Evolutionary conservation across 2,888 invertebrate genomes (phyloP).

Genomic region (Cephalotes varians): DNA sequence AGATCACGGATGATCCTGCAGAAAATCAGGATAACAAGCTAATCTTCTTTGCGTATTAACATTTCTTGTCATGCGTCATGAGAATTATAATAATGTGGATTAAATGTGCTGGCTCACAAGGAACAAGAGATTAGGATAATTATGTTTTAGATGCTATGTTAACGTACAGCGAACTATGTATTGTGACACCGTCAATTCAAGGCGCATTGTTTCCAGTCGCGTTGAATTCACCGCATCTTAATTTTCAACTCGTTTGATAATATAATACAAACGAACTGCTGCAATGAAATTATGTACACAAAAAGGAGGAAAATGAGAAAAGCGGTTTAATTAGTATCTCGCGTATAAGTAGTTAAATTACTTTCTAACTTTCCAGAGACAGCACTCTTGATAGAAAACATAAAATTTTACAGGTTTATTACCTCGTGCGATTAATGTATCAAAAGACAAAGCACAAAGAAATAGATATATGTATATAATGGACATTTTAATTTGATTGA

Average conservation of each 20-base stretch:
- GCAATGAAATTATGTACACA: slow-evolving; percentile 25
- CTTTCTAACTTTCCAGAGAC: slow-evolving; percentile 43
- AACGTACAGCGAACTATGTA: neutral
- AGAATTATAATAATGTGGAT: slow-evolving; percentile 16
- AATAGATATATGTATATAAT: too few relatives aligned
- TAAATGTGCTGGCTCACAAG: slow-evolving; percentile 25
- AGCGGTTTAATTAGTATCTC: slow-evolving; percentile 30
- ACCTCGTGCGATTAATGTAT: slow-evolving; percentile 1
- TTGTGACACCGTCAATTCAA: neutral
- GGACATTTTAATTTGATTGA: slow-evolving; percentile 27
- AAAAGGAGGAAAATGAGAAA: slow-evolving; percentile 33
- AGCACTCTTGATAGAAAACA: slow-evolving; percentile 13
- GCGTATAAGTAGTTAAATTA: slow-evolving; percentile 42
- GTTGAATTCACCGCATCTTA: slow-evolving; percentile 28
- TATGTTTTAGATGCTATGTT: slow-evolving; percentile 14
- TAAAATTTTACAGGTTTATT: slow-evolving; percentile 21
- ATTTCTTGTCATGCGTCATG: slow-evolving; percentile 11
- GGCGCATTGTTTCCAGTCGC: slow-evolving; percentile 14
- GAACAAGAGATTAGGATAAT: slow-evolving; percentile 21
- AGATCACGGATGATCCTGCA: slow-evolving; percentile 23
- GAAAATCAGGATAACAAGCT: slow-evolving; percentile 36
- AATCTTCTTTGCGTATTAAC: slow-evolving; percentile 34
- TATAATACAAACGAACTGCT: neutral
- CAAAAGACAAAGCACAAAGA: slow-evolving; percentile 10
- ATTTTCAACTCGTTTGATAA: slow-evolving; percentile 31